Conservation (phyloP, 1,140 invertebrate species). For the Dreissena polymorpha region DNA sequence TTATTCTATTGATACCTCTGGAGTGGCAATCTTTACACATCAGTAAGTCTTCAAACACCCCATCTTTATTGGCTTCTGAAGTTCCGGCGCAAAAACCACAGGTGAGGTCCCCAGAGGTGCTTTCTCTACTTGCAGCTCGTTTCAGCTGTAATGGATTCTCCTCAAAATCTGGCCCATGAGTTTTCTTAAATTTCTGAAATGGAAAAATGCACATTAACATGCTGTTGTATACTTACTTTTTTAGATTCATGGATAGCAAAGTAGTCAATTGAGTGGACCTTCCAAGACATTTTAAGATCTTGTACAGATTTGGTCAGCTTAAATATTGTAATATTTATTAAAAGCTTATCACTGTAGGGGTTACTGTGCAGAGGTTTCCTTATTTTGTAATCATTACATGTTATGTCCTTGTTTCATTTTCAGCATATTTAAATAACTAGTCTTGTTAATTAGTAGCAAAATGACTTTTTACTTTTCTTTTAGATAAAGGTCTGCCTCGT, state of each 20-base stretch:
- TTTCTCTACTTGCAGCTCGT: slow-evolving; percentile 25
- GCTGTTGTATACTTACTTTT: no score
- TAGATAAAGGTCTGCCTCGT: slow-evolving; percentile 40
- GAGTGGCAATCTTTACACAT: slow-evolving; percentile 90
- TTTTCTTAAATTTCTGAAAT: slow-evolving; percentile 54
- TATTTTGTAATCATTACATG: no score
- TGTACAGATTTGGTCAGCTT: no score
- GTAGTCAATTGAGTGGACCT: no score
- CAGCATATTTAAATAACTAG: no score
- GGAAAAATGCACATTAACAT: background rate
- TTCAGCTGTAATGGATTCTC: slow-evolving; percentile 49
- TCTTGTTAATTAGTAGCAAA: no score
- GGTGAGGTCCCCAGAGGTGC: slow-evolving; percentile 58
- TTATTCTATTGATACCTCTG: slow-evolving; percentile 82
- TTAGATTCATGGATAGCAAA: no score
- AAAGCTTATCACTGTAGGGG: no score
- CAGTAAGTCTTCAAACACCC: slow-evolving; percentile 85
- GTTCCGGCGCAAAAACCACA: slow-evolving; percentile 79
- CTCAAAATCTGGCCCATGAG: slow-evolving; percentile 64
- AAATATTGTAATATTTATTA: no score
- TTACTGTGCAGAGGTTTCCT: no score
- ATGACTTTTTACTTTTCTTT: slow-evolving; percentile 31
- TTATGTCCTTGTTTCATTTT: no score
- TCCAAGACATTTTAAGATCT: no score
- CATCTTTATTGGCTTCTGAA: slow-evolving; percentile 72